phyloP scores from a whole-genome alignment of 2,113 vertebrate genomes.

The Salvelinus namaycush region DNA sequence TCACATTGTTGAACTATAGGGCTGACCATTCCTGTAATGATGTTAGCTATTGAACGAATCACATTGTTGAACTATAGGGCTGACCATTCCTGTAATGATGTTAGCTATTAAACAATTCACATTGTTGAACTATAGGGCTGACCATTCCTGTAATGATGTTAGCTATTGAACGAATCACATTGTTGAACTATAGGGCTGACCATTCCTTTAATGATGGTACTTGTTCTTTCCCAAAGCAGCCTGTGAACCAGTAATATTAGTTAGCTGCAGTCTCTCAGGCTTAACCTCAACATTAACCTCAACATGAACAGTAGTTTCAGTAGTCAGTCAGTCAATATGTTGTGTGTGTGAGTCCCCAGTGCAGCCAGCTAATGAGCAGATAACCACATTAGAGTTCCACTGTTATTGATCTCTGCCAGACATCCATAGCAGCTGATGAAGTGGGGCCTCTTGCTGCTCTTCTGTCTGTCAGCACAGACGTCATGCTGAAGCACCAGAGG shows the following conservation, averaged over 20 bases:
- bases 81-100: too few relatives aligned
- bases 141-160: too few relatives aligned
- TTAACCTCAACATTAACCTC: not conserved
- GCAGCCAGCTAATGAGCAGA: conserved; percentile 34
- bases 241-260: not conserved
- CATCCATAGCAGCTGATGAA: conserved; percentile 17
- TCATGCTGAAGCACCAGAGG: not conserved
- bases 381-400: conserved; percentile 32
- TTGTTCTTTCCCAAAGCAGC: too few relatives aligned
- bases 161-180: too few relatives aligned
- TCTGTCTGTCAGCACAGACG: conserved; percentile 12
- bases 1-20: too few relatives aligned
- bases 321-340: conserved; percentile 24
- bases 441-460: not conserved
- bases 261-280: not conserved
- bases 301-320: not conserved
- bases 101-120: too few relatives aligned
- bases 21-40: too few relatives aligned
- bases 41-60: too few relatives aligned
- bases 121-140: too few relatives aligned
- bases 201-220: too few relatives aligned
- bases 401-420: conserved; percentile 29
- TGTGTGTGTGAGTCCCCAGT: conserved; percentile 15
- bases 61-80: too few relatives aligned
- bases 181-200: too few relatives aligned